A percentile compares a stretch with the other conserved stretches of the same genome.
Conservation (phyloP, 2,113 vertebrate species). For the Rutilus rutilus region DNA sequence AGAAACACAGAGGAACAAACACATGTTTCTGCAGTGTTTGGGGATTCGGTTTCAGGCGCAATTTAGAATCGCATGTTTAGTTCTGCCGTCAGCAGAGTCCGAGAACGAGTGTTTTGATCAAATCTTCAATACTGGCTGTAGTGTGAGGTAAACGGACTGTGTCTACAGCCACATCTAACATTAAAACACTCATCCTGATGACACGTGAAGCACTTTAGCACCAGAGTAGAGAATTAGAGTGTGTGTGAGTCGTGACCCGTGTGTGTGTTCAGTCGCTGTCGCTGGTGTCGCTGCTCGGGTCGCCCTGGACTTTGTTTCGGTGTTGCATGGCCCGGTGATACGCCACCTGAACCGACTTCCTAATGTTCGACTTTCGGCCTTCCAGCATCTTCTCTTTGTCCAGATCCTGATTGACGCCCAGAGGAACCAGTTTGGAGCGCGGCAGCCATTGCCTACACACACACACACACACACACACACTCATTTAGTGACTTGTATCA, state of each 20-base stretch:
- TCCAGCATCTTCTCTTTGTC: conserved; percentile 99
- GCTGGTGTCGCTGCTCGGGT: conserved; percentile 96
- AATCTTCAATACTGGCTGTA: conserved; percentile 37
- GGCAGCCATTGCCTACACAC: conserved; percentile 93
- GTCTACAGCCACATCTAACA: neutral
- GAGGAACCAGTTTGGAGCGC: conserved; percentile 93
- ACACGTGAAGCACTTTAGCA: neutral
- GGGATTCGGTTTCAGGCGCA: neutral
- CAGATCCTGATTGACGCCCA: conserved; percentile 95
- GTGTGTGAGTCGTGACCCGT: neutral
- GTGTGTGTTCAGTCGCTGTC: conserved; percentile 69
- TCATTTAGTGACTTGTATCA: neutral
- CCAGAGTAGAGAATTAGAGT: conserved; percentile 24
- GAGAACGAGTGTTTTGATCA: neutral
- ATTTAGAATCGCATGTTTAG: neutral
- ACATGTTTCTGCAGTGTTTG: neutral
- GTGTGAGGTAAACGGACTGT: conserved; percentile 46
- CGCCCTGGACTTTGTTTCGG: conserved; percentile 97
- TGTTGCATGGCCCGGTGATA: conserved; percentile 98
- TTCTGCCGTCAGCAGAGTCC: neutral
- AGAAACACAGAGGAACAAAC: no score
- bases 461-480: conserved; percentile 39
- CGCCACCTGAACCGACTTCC: conserved; percentile 97
- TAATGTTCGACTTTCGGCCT: conserved; percentile 97
- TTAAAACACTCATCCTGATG: neutral